Conservation (phyloP, 2,113 vertebrate genomes). For the Prolemur simus region DNA sequence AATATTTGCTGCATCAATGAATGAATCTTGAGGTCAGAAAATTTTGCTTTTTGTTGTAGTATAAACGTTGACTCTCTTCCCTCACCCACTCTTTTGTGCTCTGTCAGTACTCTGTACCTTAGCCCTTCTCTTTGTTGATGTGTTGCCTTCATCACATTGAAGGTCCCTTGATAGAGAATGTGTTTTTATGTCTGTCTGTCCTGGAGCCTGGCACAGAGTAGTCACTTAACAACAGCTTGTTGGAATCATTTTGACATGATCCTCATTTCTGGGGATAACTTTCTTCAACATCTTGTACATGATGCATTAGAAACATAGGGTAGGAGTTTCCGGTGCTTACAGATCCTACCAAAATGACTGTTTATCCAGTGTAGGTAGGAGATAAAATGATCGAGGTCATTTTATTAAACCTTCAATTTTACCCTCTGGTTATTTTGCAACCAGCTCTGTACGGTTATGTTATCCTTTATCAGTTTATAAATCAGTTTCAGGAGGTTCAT, state of each 20-base stretch:
- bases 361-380: background rate
- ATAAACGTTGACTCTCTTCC: background rate
- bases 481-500: slow-evolving; percentile 63
- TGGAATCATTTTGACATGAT: background rate
- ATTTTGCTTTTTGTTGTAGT: background rate
- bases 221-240: background rate
- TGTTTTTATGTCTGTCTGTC: background rate
- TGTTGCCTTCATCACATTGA: background rate
- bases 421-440: slow-evolving; percentile 53
- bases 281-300: background rate
- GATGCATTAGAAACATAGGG: background rate
- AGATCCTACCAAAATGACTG: background rate
- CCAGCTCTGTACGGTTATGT: slow-evolving; percentile 1
- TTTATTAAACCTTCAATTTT: slow-evolving; percentile 60
- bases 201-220: background rate
- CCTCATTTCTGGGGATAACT: background rate
- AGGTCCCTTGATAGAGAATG: background rate
- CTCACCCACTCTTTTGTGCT: background rate
- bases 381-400: slow-evolving; percentile 43
- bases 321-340: background rate
- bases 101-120: background rate
- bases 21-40: background rate
- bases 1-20: background rate
- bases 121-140: background rate
- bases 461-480: slow-evolving; percentile 60